Evolutionary conservation across 2,113 vertebrate genomes (phyloP), one percentile per base, ranked within the genome.

Genomic region (Asarcornis scutulata): DNA sequence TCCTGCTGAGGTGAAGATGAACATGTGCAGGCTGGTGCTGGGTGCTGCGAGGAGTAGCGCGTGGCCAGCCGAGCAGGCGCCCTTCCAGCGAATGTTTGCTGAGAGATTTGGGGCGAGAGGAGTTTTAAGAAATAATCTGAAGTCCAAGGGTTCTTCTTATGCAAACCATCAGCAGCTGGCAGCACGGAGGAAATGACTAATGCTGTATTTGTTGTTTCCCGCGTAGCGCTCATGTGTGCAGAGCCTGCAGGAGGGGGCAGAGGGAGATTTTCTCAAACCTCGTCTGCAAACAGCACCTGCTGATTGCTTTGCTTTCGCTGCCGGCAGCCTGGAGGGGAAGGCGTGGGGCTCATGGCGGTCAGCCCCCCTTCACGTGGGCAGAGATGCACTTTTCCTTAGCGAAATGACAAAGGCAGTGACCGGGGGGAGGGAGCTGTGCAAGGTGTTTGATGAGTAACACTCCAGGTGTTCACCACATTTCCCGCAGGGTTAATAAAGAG

Each of bases 141-240:
- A 96, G 95, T 95, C 96, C 94, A 95, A 97, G 96, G 94, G 95
- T 95, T 83, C 78, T 87, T 95, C 89, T 94, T 96, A 80, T 95
- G 95, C 94, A 96, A 97, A 95, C 91, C 90, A 48, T 85, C 82
- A 79, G 93, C 95, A 96, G 94, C 95, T 97, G 95, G 93, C 94
- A 96, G 84, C 7, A 3, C 0, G 7, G 87, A 96, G 84, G 91
- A 97, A 97, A 96, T 94, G 71, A 97, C 93, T 95, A 87, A 95
- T 8, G 2, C 34, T 73, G 48, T 94, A 83, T 95, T 96, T 94
- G 93, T 53, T 93, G 87, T 94, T 95, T 95, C 63, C 46, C 31
- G 4, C 59, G 71, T 0, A 0, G 63, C 48, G 7, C 82, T 95
- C 79, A 63, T 71, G 82, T 83, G 93, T 9, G 5, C 2, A 2